Evolutionary conservation across 2,888 invertebrate species (phyloP), one percentile per base, ranked within the genome.

Genomic region (Dryobotodes eremita): DNA sequence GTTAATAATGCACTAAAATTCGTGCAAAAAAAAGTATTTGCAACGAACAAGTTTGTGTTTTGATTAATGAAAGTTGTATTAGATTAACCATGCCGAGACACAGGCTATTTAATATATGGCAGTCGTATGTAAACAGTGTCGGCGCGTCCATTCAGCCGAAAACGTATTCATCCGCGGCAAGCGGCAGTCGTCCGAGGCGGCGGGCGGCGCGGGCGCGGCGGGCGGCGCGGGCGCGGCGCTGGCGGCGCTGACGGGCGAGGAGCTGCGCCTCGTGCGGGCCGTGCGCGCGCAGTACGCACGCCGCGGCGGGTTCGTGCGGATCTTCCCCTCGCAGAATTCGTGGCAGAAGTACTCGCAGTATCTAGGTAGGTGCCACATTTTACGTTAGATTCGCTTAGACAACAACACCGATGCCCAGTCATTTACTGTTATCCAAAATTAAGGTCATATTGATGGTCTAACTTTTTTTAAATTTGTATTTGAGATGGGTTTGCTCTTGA

Each of bases 251-350:
- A 98, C 98, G 15, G 96, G 98, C 20, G 99, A 99, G 92, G 99
- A 99, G 94, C 97, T 98, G 87, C 97, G 98, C 75, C 97, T 99
- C 69, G 97, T 99, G 82, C 97, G 98, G 7, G 97, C 98, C 61
- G 98, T 98, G 48, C 97, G 98, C 84, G 97, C 98, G 69, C 99
- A 99, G 94, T 98, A 98, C 94, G 97, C 98, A 42, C 96, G 99
- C 2, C 97, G 98, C 48, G 99, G 99, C 5, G 99, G 99, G 53
- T 99, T 98, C 96, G 98, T 99, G 17, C 95, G 99, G 70, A 98
- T 99, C 89, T 99, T 99, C 95, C 99, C 99, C 36, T 98, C 98
- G 42, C 97, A 98, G 83, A 99, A 99, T 94, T 98, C 98, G 36
- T 99, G 99, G 99, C 97, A 98, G 92, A 98, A 98, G 92, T 98